phyloP scores from a whole-genome alignment of 2,888 invertebrate species.

The Alloplasta piceator region DNA sequence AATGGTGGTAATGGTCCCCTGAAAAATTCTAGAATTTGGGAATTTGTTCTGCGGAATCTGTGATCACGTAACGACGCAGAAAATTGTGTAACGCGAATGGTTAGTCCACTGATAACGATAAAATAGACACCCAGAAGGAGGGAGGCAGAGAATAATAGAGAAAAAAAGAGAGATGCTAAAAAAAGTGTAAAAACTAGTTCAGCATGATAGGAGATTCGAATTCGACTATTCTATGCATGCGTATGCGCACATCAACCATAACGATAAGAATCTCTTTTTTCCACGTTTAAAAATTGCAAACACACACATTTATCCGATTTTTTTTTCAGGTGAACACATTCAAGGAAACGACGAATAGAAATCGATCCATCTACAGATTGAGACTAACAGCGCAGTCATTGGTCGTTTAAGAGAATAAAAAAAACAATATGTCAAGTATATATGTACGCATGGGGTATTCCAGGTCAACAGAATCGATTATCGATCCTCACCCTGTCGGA shows the following conservation, averaged over 20 bases:
- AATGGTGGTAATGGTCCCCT: too few species aligned
- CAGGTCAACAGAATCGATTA: too few species aligned
- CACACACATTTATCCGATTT: neutral
- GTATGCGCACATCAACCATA: neutral
- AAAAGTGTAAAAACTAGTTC: too few species aligned
- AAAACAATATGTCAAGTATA: too few species aligned
- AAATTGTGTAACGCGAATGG: constrained; percentile 36
- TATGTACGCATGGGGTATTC: too few species aligned
- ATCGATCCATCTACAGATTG: neutral
- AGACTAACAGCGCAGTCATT: neutral
- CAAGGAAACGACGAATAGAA: neutral
- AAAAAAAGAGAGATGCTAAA: too few species aligned
- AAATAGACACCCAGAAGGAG: too few species aligned
- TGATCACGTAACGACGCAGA: constrained; percentile 53
- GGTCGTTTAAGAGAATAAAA: neutral
- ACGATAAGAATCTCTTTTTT: constrained; percentile 9
- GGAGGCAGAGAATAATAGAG: constrained; percentile 17
- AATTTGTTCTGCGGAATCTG: constrained; percentile 62
- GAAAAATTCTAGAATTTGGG: too few species aligned
- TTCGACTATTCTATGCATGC: too few species aligned
- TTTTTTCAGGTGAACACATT: neutral
- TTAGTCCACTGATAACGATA: constrained; percentile 24
- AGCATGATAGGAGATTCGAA: constrained; percentile 7
- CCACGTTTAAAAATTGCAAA: neutral
- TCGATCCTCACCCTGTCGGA: too few species aligned